These are phyloP conservation scores for Drosophila neotestacea DNA, from an alignment of 2,888 invertebrate genomes.

Conservation along the genomic window DNA sequence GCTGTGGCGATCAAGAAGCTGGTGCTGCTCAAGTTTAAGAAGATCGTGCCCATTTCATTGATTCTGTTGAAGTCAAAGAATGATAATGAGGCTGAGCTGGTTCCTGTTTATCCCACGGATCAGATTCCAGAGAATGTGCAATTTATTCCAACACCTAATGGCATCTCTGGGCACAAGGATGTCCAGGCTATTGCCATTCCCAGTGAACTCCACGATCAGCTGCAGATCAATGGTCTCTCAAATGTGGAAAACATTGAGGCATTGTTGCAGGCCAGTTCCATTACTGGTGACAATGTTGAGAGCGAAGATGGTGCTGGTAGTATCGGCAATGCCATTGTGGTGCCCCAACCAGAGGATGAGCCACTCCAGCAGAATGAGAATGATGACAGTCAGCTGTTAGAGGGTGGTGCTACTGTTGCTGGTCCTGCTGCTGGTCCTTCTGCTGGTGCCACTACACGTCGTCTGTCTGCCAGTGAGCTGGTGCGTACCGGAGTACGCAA, in stretches of 20 bases:
- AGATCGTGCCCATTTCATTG: slow-evolving; percentile 80
- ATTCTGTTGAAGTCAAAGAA: slow-evolving; percentile 79
- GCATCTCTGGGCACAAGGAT: slow-evolving; percentile 81
- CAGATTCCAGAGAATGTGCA: slow-evolving; percentile 80
- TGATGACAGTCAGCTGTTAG: slow-evolving; percentile 77
- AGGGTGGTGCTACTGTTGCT: slow-evolving; percentile 31
- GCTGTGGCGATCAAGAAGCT: slow-evolving; percentile 82
- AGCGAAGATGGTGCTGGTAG: slow-evolving; percentile 28
- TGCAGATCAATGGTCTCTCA: slow-evolving; percentile 74
- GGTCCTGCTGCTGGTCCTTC: neutral
- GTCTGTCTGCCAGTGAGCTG: slow-evolving; percentile 66
- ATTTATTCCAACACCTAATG: slow-evolving; percentile 82
- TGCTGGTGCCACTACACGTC: slow-evolving; percentile 54
- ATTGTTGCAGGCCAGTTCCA: slow-evolving; percentile 68
- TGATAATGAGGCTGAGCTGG: slow-evolving; percentile 81
- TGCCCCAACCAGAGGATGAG: slow-evolving; percentile 76
- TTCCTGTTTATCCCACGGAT: slow-evolving; percentile 82
- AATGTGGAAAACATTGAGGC: slow-evolving; percentile 79
- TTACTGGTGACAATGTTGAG: slow-evolving; percentile 40
- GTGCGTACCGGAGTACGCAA: slow-evolving; percentile 61
- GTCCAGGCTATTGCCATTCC: slow-evolving; percentile 83
- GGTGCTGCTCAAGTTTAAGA: slow-evolving; percentile 82
- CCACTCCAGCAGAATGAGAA: slow-evolving; percentile 73
- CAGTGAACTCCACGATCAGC: slow-evolving; percentile 79
- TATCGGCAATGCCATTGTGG: slow-evolving; percentile 62